Evolutionary conservation across 1,140 invertebrate species (phyloP).

Genomic region (Ditylenchus dipsaci): DNA sequence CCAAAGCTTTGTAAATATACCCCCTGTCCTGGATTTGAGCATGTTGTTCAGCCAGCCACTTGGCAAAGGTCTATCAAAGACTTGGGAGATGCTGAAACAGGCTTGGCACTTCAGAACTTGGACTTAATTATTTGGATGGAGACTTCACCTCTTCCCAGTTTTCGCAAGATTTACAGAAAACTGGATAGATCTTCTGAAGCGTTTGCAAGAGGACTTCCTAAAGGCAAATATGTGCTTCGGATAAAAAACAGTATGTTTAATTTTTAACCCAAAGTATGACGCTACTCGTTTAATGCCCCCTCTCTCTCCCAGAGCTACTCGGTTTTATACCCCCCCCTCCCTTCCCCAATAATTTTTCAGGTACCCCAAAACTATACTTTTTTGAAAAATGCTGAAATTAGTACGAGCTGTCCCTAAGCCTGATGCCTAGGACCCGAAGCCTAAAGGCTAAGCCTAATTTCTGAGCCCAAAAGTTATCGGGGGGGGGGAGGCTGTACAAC

Average conservation of each 20-base stretch:
- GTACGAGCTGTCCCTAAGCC: too few species aligned
- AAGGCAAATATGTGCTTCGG: not conserved
- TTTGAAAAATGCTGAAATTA: too few species aligned
- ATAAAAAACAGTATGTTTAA: not conserved
- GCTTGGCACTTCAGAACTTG: constrained; percentile 68
- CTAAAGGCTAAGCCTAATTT: too few species aligned
- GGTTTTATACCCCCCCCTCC: too few species aligned
- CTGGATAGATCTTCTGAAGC: constrained; percentile 59
- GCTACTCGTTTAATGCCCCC: too few species aligned
- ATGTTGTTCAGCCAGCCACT: not conserved
- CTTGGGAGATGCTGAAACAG: constrained; percentile 11
- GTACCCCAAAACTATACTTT: too few species aligned
- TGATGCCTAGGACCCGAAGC: too few species aligned
- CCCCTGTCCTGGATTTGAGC: not conserved
- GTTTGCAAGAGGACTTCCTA: not conserved
- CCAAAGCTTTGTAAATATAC: constrained; percentile 1
- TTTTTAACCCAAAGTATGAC: not conserved
- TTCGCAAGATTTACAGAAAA: constrained; percentile 83
- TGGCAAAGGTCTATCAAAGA: not conserved
- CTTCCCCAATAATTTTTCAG: too few species aligned
- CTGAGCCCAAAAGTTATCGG: too few species aligned
- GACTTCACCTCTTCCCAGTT: constrained; percentile 86
- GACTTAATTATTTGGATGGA: constrained; percentile 98
- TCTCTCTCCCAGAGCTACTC: too few species aligned
- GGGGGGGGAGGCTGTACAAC: too few species aligned